Conservation (phyloP, 2,113 vertebrate genomes). For the Amphiprion percula region DNA sequence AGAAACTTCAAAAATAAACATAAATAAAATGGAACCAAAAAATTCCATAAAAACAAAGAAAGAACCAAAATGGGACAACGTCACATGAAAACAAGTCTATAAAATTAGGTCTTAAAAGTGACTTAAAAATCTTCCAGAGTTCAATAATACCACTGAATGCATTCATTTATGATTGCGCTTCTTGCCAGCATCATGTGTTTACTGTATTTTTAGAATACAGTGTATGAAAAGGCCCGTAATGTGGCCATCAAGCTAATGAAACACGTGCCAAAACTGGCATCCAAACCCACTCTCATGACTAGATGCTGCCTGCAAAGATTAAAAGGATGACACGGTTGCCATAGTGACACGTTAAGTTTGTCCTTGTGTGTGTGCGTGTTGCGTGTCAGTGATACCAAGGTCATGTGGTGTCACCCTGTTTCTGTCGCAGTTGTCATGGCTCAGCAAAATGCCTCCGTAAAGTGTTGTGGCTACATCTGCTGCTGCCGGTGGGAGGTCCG, state of each 20-base stretch:
- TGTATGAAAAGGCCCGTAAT: not conserved
- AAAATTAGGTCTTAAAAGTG: too few species aligned
- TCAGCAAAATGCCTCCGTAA: slow-evolving; percentile 66
- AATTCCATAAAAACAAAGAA: too few species aligned
- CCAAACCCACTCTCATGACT: not conserved
- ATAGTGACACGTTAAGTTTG: slow-evolving; percentile 40
- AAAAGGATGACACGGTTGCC: slow-evolving; percentile 50
- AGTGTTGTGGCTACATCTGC: slow-evolving; percentile 75
- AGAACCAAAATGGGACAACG: too few species aligned
- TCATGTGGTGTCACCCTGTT: slow-evolving; percentile 56
- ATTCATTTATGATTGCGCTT: not conserved
- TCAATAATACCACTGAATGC: not conserved
- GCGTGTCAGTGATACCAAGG: slow-evolving; percentile 51
- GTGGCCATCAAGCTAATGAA: slow-evolving; percentile 4
- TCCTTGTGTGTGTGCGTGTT: slow-evolving; percentile 28
- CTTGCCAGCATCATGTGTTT: not conserved
- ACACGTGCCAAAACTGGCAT: not conserved
- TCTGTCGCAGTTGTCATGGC: slow-evolving; percentile 50
- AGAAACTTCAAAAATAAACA: too few species aligned
- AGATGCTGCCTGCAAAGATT: slow-evolving; percentile 28
- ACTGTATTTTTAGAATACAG: not conserved
- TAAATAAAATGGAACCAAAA: too few species aligned
- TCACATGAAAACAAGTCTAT: too few species aligned
- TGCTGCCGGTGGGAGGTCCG: slow-evolving; percentile 58
- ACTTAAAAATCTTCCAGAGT: too few species aligned